A percentile compares a stretch with the other conserved stretches of the same genome.
Evolutionary conservation across 1,140 invertebrate genomes (phyloP).

Genomic region (Drosophila ficusphila): DNA sequence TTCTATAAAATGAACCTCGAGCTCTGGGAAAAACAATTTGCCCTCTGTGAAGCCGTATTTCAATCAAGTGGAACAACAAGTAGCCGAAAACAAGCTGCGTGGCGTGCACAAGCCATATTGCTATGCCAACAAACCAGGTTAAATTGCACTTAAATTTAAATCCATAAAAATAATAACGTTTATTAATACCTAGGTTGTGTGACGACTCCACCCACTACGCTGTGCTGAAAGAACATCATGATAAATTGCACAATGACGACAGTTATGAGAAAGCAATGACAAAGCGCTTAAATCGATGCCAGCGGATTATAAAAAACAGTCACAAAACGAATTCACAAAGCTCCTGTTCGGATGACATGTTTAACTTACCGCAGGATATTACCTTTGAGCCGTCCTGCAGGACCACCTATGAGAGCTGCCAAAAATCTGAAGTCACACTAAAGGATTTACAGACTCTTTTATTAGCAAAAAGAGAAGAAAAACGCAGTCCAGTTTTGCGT

Average conservation of each 20-base stretch:
- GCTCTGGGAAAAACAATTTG: constrained; percentile 13
- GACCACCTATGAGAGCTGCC: constrained; percentile 59
- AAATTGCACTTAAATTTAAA: neutral
- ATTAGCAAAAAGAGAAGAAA: neutral
- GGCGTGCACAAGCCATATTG: constrained; percentile 54
- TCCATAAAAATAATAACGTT: neutral
- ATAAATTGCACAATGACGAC: neutral
- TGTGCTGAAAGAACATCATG: constrained; percentile 33
- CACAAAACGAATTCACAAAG: neutral
- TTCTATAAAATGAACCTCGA: constrained; percentile 9
- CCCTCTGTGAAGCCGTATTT: constrained; percentile 30
- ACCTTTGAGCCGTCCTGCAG: constrained; percentile 42
- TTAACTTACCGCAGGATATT: neutral
- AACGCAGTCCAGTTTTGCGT: neutral
- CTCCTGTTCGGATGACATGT: neutral
- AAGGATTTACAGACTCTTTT: neutral
- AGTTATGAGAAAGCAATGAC: neutral
- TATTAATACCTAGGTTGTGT: neutral
- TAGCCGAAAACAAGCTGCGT: constrained; percentile 32
- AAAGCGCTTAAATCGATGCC: constrained; percentile 31
- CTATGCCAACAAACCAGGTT: constrained; percentile 45
- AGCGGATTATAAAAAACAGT: constrained; percentile 16
- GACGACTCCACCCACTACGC: neutral
- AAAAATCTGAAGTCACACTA: constrained; percentile 14
- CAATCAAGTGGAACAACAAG: neutral